These are phyloP conservation scores for Neoarius graeffei DNA, from an alignment of 2,113 vertebrate species.

Conservation along the genomic window DNA sequence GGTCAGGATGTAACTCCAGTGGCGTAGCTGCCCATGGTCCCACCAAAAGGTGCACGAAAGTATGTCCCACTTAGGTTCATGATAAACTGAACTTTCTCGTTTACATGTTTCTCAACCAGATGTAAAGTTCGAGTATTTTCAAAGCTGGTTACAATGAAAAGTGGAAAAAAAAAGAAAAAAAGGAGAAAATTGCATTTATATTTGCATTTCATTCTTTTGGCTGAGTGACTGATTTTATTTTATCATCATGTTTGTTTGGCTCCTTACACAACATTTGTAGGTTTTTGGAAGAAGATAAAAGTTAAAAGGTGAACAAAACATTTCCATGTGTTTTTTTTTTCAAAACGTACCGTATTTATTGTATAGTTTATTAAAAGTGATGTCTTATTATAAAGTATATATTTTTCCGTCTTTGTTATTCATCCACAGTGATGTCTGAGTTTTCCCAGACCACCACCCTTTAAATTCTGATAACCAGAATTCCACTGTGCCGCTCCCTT, in stretches of 20 bases:
- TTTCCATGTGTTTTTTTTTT: not conserved
- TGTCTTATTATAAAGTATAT: not conserved
- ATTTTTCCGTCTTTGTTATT: not conserved
- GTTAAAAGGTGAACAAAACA: not conserved
- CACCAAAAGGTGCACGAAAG: no score
- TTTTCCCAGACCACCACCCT: not conserved
- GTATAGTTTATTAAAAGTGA: not conserved
- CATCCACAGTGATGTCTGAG: not conserved
- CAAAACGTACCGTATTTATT: not conserved
- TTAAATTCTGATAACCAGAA: not conserved
- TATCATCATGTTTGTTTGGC: no score
- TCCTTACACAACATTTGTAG: no score
- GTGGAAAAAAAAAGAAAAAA: no score
- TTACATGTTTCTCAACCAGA: not conserved
- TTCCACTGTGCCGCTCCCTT: not conserved
- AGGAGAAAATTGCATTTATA: no score
- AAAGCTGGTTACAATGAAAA: not conserved
- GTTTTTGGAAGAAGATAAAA: no score
- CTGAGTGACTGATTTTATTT: no score
- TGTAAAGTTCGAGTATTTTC: not conserved
- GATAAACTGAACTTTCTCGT: not conserved
- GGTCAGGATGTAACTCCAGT: no score
- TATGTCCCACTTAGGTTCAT: no score
- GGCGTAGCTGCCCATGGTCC: no score
- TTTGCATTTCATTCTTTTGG: no score